Evolutionary conservation across 2,888 invertebrate species (phyloP).

Genomic region (Thumatha senex): DNA sequence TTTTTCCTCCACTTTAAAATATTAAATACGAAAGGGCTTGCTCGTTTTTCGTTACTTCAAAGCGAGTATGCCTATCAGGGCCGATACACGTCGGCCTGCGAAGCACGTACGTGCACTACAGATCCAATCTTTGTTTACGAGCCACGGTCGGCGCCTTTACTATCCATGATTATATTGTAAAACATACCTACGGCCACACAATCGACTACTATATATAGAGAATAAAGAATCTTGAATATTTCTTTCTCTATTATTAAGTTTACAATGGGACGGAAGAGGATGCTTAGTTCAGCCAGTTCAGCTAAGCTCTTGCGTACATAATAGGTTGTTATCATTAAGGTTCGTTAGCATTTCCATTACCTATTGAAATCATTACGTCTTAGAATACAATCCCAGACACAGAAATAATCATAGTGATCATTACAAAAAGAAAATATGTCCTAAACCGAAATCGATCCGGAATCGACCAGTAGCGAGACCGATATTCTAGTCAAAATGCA

Average conservation of each 20-base stretch:
- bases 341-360: not conserved
- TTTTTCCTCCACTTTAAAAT: not conserved
- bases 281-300: constrained; percentile 1
- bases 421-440: no score
- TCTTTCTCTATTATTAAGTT: constrained; percentile 7
- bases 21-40: not conserved
- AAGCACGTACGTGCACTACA: constrained; percentile 51
- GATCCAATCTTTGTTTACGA: constrained; percentile 78
- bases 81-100: constrained; percentile 13
- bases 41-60: constrained; percentile 20
- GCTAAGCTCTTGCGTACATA: not conserved
- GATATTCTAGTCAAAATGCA: no score
- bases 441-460: no score
- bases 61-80: constrained; percentile 20
- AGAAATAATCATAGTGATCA: not conserved
- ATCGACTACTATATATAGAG: constrained; percentile 13
- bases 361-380: not conserved
- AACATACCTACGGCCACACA: constrained; percentile 25
- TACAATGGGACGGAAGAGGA: constrained; percentile 9
- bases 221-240: constrained; percentile 6
- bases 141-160: constrained; percentile 54
- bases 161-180: constrained; percentile 48
- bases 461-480: no score
- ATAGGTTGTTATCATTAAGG: not conserved
- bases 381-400: not conserved